A percentile compares a stretch with the other conserved stretches of the same genome.
These are phyloP conservation scores for Urosaurus nigricauda DNA, from an alignment of 2,797 vertebrate genomes.

Conservation along the genomic window DNA sequence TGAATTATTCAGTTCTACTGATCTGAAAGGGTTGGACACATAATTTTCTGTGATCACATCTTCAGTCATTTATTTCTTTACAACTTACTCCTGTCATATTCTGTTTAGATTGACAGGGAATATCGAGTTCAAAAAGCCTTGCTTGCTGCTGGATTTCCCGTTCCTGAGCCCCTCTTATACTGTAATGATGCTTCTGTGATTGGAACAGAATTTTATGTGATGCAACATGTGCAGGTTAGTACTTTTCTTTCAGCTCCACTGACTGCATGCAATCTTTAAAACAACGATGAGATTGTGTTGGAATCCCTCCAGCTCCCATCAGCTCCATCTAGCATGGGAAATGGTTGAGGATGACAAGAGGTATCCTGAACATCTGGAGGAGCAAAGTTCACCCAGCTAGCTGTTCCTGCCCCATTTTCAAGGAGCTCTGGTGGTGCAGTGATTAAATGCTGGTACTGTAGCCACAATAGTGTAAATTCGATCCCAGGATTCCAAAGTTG, in stretches of 20 bases:
- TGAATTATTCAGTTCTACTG: not conserved
- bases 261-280: not conserved
- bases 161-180: conserved; percentile 89
- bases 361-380: not conserved
- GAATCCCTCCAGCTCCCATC: not conserved
- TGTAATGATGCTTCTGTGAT: conserved; percentile 86
- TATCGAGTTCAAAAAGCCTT: conserved; percentile 90
- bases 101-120: conserved; percentile 89
- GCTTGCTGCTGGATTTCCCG: conserved; percentile 88
- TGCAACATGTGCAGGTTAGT: conserved; percentile 90
- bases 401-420: not conserved
- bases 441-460: too few species aligned
- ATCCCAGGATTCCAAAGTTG: too few species aligned
- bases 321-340: not conserved
- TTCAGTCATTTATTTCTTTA: not conserved
- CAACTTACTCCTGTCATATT: not conserved
- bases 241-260: not conserved
- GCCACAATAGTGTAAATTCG: too few species aligned
- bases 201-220: conserved; percentile 94
- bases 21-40: not conserved
- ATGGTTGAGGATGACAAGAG: too few species aligned
- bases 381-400: not conserved
- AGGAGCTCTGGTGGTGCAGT: too few species aligned
- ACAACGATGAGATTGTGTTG: not conserved
- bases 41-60: not conserved